Percentiles rank a stretch among this genome's conserved stretches.
Conservation (phyloP, 2,888 invertebrate genomes). For the Plagodis dolabraria region DNA sequence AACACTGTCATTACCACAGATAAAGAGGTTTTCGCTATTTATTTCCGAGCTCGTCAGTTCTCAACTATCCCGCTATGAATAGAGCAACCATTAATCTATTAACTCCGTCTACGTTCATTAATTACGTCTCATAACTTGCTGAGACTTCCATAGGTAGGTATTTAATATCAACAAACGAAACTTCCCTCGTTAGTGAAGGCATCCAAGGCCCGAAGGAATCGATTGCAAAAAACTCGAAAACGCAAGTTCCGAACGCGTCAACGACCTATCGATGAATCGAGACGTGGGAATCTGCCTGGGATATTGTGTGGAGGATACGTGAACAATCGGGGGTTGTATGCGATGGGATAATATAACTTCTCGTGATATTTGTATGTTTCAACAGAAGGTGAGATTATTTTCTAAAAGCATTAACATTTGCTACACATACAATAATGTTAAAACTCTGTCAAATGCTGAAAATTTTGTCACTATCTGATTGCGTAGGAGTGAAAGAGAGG, state of each 20-base stretch:
- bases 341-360: too few species aligned
- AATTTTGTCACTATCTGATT: too few species aligned
- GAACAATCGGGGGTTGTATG: not conserved
- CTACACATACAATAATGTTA: too few species aligned
- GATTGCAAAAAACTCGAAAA: constrained; percentile 66
- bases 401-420: too few species aligned
- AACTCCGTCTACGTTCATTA: constrained; percentile 12
- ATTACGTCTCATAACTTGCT: constrained; percentile 14
- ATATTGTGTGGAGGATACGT: constrained; percentile 1
- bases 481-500: too few species aligned
- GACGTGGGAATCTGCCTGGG: constrained; percentile 69
- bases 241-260: constrained; percentile 70
- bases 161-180: constrained; percentile 37
- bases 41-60: not conserved
- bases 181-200: constrained; percentile 63
- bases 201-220: constrained; percentile 61
- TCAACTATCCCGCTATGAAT: constrained; percentile 5
- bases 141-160: constrained; percentile 17
- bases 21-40: not conserved
- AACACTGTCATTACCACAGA: not conserved
- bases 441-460: too few species aligned
- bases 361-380: too few species aligned
- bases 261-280: constrained; percentile 58
- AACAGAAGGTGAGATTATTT: too few species aligned
- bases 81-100: constrained; percentile 15